Base-by-base conservation (phyloP, 37 sponge, comb jelly and placozoan genomes). In the Cliona cf. orientalis region DNA sequence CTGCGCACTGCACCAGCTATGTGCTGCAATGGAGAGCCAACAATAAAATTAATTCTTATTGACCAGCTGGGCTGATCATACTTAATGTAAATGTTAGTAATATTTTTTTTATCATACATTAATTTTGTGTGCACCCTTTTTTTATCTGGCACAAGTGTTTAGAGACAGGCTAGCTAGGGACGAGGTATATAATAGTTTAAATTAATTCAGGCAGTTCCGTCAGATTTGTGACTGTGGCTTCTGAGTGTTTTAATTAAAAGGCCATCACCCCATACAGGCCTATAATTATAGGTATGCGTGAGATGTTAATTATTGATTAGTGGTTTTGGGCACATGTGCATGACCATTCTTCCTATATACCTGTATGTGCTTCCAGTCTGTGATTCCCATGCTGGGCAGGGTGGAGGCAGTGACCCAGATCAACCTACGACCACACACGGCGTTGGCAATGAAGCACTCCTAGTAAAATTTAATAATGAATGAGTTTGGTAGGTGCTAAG, bases 341-440 rank as follows among this genome's bases (percentile, higher is more conserved):
- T 36, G 40, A 19, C 14, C 17, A 32, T 35, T 11, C 36, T 49
- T 19, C 53, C 14, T 61, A 9, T 33, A 36, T 65, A 94, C 95
- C 78, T 88, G 74, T 34, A 98, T 81, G 75, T 98, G 90, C 37
- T 85, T 91, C 78, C 95, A 95, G 46, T 98, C 92, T 14, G 85
- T 81, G 46, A 98, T 86, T 46, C 98, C 98, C 72, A 98, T 85
- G 23, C 75, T 60, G 40, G 99, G 99, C 46, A 98, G 86, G 17
- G 89, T 81, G 34, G 94, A 93, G 9, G 96, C 94, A 46, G 90
- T 87, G 5, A 98, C 75, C 78, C 78, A 74, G 21, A 98, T 93
- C 64, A 98, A 82, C 39, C 76, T 98, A 22, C 92, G 61, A 6
- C 99, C 99, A 63, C 58, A 78, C n/a, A 98, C 82, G 42, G 77